phyloP scores from a whole-genome alignment of 2,797 vertebrate species.

The Sciaenops ocellatus region DNA sequence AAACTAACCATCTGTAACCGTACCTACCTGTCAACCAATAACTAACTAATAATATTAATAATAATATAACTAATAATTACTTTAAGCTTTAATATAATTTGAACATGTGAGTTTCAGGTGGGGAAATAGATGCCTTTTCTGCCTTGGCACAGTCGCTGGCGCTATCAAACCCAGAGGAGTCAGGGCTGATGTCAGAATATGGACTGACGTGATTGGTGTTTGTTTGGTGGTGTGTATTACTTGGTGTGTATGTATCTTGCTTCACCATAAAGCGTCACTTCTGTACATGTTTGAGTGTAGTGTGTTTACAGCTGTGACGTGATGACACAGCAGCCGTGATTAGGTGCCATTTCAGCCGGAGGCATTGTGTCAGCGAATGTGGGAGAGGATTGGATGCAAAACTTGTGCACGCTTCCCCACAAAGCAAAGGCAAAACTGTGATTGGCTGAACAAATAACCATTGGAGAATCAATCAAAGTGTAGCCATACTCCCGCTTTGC shows the following conservation, averaged over 20 bases:
- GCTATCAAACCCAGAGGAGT: background rate
- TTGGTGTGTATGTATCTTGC: background rate
- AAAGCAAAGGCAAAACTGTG: slow-evolving; percentile 21
- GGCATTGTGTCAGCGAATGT: slow-evolving; percentile 11
- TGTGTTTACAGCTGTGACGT: slow-evolving; percentile 37
- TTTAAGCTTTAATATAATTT: too few species aligned
- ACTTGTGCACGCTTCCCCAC: slow-evolving; percentile 20
- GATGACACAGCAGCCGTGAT: slow-evolving; percentile 20
- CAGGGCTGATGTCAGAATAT: background rate
- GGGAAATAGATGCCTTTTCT: too few species aligned
- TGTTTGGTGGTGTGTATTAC: background rate
- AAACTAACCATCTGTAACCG: too few species aligned
- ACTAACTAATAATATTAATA: too few species aligned
- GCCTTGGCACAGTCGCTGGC: too few species aligned
- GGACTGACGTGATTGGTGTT: background rate
- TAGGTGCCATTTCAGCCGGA: slow-evolving; percentile 19
- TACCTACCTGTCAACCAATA: too few species aligned
- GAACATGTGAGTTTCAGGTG: too few species aligned
- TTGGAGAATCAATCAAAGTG: slow-evolving; percentile 47
- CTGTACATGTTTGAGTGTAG: slow-evolving; percentile 9
- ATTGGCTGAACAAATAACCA: slow-evolving; percentile 47
- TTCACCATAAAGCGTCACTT: slow-evolving; percentile 1
- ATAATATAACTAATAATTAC: too few species aligned
- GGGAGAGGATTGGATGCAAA: slow-evolving; percentile 23
- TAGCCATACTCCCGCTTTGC: slow-evolving; percentile 23